Evolutionary conservation across 2,888 invertebrate genomes (phyloP).

Genomic region (Erannis defoliaria): DNA sequence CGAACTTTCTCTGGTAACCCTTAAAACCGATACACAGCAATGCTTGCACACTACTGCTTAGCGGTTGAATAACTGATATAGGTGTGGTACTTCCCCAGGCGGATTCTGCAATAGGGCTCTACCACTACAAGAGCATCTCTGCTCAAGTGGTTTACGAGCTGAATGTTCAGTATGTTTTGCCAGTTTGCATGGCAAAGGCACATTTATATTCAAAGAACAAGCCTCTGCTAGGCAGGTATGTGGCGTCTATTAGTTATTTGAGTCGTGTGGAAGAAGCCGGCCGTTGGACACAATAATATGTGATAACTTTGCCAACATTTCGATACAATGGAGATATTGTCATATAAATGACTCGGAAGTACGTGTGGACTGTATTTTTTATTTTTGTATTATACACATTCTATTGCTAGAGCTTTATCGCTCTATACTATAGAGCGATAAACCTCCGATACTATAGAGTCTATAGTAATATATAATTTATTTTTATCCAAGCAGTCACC

Average conservation of each 20-base stretch:
- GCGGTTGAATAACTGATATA: no score
- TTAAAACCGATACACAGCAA: no score
- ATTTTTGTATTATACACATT: neutral
- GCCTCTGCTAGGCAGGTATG: constrained; percentile 33
- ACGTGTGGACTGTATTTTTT: constrained; percentile 14
- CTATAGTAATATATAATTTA: no score
- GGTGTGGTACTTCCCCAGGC: no score
- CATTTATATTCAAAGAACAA: constrained; percentile 53
- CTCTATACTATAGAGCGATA: neutral
- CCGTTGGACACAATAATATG: constrained; percentile 55
- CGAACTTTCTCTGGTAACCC: no score
- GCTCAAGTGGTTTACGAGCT: constrained; percentile 17
- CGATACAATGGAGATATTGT: constrained; percentile 58
- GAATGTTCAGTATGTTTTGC: constrained; percentile 28
- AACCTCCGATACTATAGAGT: no score
- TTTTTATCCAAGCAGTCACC: no score
- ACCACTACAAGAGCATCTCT: constrained; percentile 12
- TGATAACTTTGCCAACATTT: constrained; percentile 55
- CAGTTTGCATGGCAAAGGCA: constrained; percentile 39
- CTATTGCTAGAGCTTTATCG: neutral
- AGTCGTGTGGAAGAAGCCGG: constrained; percentile 47
- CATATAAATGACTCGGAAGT: constrained; percentile 54
- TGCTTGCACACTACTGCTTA: no score
- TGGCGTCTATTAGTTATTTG: constrained; percentile 54
- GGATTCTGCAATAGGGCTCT: no score